Conservation (phyloP, 1,140 invertebrate genomes). For the Medauroidea extradentata region DNA sequence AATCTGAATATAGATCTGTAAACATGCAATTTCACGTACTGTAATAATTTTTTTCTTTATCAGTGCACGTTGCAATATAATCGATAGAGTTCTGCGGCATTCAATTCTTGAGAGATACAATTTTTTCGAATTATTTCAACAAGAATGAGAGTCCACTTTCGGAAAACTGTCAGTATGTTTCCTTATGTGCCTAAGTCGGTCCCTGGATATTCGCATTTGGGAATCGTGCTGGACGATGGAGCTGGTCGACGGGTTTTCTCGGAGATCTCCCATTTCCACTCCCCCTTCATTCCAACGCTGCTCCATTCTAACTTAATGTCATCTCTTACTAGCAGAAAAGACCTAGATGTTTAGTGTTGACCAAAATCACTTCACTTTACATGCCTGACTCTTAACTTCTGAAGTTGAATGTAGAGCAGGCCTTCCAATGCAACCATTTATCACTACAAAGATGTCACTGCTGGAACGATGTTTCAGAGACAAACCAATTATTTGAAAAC, state of each 20-base stretch:
- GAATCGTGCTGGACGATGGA: no score
- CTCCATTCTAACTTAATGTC: no score
- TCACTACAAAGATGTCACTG: constrained; percentile 1
- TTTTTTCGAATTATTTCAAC: constrained; percentile 20
- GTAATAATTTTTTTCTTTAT: constrained; percentile 15
- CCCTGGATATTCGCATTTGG: no score
- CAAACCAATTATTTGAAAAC: no score
- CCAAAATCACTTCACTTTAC: no score
- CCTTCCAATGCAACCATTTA: constrained; percentile 2
- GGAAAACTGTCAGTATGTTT: constrained; percentile 25
- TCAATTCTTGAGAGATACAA: constrained; percentile 22
- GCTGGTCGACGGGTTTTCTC: no score
- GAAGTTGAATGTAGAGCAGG: constrained; percentile 8
- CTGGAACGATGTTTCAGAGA: constrained; percentile 1
- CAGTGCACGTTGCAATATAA: constrained; percentile 19
- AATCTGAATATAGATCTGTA: constrained; percentile 23
- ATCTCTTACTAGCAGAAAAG: no score
- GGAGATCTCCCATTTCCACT: no score
- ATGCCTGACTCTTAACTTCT: constrained; percentile 8
- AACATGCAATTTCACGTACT: constrained; percentile 14
- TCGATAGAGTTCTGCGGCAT: constrained; percentile 21
- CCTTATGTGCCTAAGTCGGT: no score
- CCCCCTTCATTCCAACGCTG: no score
- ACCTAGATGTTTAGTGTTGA: no score
- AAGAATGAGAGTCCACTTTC: constrained; percentile 25